These are phyloP conservation scores for Peromyscus attwateri DNA, from an alignment of 2,797 vertebrate genomes.

Conservation along the genomic window DNA sequence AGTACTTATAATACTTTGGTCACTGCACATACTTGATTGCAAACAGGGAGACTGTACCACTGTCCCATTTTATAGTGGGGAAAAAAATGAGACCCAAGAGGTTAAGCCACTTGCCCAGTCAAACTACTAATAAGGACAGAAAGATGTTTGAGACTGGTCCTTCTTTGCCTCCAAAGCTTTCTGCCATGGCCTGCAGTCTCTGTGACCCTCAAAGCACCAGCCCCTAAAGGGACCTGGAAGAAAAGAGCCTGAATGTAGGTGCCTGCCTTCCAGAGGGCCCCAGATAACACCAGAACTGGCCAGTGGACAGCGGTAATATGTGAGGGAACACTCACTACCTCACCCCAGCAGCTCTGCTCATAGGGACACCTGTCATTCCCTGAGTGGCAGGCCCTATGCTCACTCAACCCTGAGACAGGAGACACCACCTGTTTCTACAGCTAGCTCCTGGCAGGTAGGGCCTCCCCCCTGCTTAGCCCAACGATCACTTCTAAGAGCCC, in stretches of 20 bases:
- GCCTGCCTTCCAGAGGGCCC: background rate
- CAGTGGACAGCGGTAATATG: background rate
- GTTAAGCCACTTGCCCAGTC: background rate
- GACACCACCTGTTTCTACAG: background rate
- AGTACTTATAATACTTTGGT: background rate
- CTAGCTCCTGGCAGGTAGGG: background rate
- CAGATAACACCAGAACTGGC: background rate
- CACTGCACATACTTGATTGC: background rate
- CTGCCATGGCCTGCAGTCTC: background rate
- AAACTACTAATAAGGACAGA: background rate
- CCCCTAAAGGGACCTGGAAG: background rate
- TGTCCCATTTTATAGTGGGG: no score
- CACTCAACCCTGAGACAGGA: background rate
- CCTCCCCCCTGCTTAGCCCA: background rate
- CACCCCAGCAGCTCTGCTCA: background rate
- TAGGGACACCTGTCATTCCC: accelerated
- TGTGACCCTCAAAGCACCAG: background rate
- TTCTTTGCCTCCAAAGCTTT: background rate
- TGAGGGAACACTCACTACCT: background rate
- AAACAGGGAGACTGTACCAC: background rate
- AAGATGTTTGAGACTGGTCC: background rate
- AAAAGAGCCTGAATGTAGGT: background rate
- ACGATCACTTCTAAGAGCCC: background rate
- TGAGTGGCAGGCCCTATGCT: background rate
- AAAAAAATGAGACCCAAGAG: background rate